Evolutionary conservation across 2,797 vertebrate genomes (phyloP), one percentile per base, ranked within the genome.

Genomic region (Anableps anableps): DNA sequence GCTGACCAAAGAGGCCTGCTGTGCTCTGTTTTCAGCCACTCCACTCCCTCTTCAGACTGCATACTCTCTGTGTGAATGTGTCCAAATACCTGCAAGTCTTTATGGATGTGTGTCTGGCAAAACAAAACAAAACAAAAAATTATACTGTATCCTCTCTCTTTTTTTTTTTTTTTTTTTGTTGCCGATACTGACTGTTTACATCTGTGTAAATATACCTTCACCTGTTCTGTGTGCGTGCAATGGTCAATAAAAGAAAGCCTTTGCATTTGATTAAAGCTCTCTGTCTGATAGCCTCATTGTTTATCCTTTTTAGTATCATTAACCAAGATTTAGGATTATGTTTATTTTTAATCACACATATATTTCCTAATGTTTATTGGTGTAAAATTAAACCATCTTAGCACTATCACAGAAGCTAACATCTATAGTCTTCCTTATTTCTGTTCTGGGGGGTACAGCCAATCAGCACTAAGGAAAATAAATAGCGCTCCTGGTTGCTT

Each of bases 111-210:
- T 78, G 83, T 81, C 78, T 79, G 83, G 82, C 79, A 72, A 38
- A 48, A 66, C 43, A 36, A 60, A 5, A 62, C 8, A 36, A 9
- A 29, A 29, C 4, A 55, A 60, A 29, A 29, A 58, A 58, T 5
- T 68, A 58, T 74, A 72, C 17, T 2, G 9, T 4, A 71, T 86
- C 77, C 75, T 82, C 79, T 92, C 87, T 88, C 13, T 43, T 68
- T 68, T 80, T 90, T 80, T 79, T 80, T 92, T 26, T 43, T 68
- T 68, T 80, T 90, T 80, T 79, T 80, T 92, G 91, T 92, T 93
- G 93, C 93, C 93, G 93, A 91, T 95, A 92, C 92, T 92, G 93
- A 94, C 91, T 94, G 94, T 95, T 95, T 94, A 93, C 93, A 94
- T 95, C 80, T 86, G 86, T 95, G 89, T 95, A 95, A 92, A 95